These are phyloP conservation scores for Phylloscopus trochilus DNA, from an alignment of 2,113 vertebrate species.

Conservation along the genomic window DNA sequence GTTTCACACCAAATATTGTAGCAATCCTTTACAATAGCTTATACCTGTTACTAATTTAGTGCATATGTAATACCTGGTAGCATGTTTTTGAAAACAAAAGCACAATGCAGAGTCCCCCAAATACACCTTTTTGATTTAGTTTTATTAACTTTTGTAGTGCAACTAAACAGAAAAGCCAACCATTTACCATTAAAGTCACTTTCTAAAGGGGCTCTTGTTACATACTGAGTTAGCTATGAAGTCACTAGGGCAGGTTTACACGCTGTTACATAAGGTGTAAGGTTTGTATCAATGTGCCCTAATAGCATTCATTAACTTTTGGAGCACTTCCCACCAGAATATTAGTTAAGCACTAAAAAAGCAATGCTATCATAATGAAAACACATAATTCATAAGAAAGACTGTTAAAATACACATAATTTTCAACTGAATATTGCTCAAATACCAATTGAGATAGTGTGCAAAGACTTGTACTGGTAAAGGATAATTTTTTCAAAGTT, in stretches of 20 bases:
- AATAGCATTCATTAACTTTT: neutral
- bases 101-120: neutral
- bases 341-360: neutral
- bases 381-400: neutral
- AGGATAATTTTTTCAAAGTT: neutral
- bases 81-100: neutral
- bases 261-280: neutral
- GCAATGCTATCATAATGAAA: neutral
- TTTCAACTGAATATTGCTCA: neutral
- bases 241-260: neutral
- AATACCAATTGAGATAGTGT: neutral
- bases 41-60: neutral
- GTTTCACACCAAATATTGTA: neutral
- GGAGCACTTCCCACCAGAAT: neutral
- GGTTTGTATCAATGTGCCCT: neutral
- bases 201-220: neutral
- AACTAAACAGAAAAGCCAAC: neutral
- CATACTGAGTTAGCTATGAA: neutral
- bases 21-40: neutral
- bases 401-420: neutral
- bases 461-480: neutral
- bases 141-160: neutral
- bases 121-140: neutral
- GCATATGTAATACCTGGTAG: neutral
- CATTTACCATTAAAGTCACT: neutral